Conservation (phyloP, 2,113 vertebrate species). For the Odontesthes bonariensis region DNA sequence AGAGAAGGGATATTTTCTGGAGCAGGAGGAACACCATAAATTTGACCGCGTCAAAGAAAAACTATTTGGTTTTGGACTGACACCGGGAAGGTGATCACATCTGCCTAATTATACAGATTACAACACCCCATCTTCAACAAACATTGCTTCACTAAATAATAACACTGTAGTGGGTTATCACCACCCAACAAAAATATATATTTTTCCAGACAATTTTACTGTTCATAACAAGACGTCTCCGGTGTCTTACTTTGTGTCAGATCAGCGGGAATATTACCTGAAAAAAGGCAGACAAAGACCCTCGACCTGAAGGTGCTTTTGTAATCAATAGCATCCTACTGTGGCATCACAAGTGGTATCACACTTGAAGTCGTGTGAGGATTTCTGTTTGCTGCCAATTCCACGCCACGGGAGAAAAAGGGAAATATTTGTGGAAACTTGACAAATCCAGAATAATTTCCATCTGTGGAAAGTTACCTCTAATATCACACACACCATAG, state of each 20-base stretch:
- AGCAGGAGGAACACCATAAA: constrained; percentile 67
- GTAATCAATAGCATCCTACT: constrained; percentile 48
- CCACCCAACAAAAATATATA: constrained; percentile 19
- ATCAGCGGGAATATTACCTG: constrained; percentile 7
- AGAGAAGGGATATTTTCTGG: constrained; percentile 44
- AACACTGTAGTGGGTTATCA: constrained; percentile 10
- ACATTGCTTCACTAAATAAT: constrained; percentile 38
- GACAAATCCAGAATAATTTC: constrained; percentile 44
- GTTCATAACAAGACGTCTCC: constrained; percentile 4
- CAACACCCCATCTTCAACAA: constrained; percentile 38
- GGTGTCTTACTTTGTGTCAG: background rate
- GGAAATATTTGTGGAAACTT: constrained; percentile 25
- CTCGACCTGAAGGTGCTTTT: constrained; percentile 28
- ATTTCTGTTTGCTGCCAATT: constrained; percentile 40
- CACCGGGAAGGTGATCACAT: constrained; percentile 66
- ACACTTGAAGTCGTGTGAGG: constrained; percentile 43
- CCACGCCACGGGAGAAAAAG: background rate
- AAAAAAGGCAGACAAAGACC: background rate
- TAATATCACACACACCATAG: constrained; percentile 54
- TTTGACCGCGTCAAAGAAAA: constrained; percentile 72
- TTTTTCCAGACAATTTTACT: constrained; percentile 14
- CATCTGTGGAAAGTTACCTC: constrained; percentile 43
- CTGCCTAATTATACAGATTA: constrained; percentile 69
- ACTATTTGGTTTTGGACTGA: constrained; percentile 71
- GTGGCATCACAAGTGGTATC: constrained; percentile 18